Conservation (phyloP, 2,888 invertebrate genomes). For the Philereme vetulata region DNA sequence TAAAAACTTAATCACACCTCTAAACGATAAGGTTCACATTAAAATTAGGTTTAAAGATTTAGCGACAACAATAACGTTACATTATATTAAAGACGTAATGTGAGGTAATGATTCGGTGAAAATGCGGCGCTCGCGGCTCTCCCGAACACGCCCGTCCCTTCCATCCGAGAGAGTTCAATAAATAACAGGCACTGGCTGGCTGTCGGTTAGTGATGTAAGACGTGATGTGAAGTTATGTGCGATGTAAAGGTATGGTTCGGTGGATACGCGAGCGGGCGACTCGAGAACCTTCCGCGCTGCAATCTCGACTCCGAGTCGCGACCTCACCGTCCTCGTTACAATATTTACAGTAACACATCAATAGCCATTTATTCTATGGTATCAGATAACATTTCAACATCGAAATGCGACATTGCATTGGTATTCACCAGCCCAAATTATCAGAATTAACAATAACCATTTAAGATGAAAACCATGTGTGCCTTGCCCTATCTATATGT, state of each 20-base stretch:
- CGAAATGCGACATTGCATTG: conserved; percentile 69
- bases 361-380: conserved; percentile 67
- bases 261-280: conserved; percentile 65
- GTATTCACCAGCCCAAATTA: conserved; percentile 63
- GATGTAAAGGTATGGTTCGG: conserved; percentile 49
- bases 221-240: conserved; percentile 50
- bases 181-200: conserved; percentile 23
- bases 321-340: conserved; percentile 49
- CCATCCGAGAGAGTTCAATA: conserved; percentile 31
- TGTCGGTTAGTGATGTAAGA: conserved; percentile 45
- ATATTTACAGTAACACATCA: conserved; percentile 60
- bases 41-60: conserved; percentile 71
- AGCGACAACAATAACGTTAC: conserved; percentile 76
- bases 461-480: conserved; percentile 67
- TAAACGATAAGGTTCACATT: conserved; percentile 65
- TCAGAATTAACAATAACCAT: conserved; percentile 73
- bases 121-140: conserved; percentile 46
- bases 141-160: conserved; percentile 5
- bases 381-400: conserved; percentile 63
- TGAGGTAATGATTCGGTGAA: conserved; percentile 78
- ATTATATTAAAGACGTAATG: conserved; percentile 70
- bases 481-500: conserved; percentile 79
- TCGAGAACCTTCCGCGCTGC: conserved; percentile 57
- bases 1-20: conserved; percentile 66
- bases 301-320: conserved; percentile 46